Conservation (phyloP, 2,797 vertebrate species). For the Leptatherina wallacei region DNA sequence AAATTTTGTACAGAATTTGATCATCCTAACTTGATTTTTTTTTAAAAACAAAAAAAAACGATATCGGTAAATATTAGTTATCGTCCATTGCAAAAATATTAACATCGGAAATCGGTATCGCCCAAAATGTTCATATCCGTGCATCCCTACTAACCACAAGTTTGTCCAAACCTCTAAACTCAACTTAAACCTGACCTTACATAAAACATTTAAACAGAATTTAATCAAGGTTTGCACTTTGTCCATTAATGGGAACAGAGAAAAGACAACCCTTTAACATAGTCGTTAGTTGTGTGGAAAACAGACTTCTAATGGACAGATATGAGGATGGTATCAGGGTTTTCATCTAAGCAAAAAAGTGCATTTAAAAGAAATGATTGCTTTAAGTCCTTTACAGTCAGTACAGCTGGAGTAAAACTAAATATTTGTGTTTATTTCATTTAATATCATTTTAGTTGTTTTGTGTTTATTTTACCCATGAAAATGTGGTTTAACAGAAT, state of each 20-base stretch:
- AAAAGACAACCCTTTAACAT: neutral
- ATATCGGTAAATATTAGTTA: no score
- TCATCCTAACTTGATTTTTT: no score
- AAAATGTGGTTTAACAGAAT: neutral
- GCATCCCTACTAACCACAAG: neutral
- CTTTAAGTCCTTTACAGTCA: neutral
- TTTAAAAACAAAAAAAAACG: no score
- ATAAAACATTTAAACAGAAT: neutral
- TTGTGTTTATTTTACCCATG: neutral
- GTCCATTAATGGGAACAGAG: neutral
- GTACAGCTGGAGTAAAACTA: neutral
- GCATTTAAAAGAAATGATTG: neutral
- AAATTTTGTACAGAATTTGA: no score
- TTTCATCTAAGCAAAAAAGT: neutral
- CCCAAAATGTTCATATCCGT: no score
- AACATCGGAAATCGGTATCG: no score
- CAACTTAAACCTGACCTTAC: slow-evolving; percentile 1
- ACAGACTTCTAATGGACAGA: neutral
- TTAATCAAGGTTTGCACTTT: neutral
- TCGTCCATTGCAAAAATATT: no score
- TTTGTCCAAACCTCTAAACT: neutral
- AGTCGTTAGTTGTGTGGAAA: neutral
- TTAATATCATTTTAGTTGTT: neutral
- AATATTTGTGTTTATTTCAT: neutral
- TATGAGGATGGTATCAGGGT: neutral